Conservation (phyloP, 2,113 vertebrate genomes). For the Siphamia tubifer region DNA sequence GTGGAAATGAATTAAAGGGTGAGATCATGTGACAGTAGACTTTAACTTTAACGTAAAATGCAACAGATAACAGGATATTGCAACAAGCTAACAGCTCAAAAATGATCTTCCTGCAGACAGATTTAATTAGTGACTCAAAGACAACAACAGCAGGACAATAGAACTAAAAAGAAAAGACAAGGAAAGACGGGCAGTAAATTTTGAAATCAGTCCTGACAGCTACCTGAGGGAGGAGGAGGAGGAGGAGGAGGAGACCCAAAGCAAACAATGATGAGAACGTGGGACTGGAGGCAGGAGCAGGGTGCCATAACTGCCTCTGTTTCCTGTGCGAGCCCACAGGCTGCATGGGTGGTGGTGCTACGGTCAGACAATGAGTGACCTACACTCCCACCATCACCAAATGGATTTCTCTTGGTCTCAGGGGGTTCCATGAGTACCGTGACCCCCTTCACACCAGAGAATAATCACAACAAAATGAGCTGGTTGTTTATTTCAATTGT, state of each 20-base stretch:
- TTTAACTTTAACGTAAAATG: no score
- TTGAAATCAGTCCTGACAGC: constrained; percentile 26
- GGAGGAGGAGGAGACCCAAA: constrained; percentile 32
- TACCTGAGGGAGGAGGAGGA: constrained; percentile 71
- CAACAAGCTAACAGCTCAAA: neutral
- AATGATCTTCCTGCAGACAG: neutral
- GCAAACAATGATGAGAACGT: constrained; percentile 86
- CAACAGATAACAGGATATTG: no score
- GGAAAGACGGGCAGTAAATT: no score
- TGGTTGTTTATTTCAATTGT: neutral
- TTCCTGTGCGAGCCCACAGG: constrained; percentile 76
- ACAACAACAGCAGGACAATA: neutral
- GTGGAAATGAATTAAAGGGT: neutral
- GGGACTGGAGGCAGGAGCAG: constrained; percentile 28
- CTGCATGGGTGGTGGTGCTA: neutral
- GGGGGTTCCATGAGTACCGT: neutral
- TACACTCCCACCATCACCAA: neutral
- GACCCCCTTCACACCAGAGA: constrained; percentile 21
- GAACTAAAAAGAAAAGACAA: neutral
- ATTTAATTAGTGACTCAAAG: neutral
- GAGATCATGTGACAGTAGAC: neutral
- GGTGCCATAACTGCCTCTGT: constrained; percentile 62
- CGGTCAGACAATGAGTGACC: constrained; percentile 7
- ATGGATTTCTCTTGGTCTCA: neutral
- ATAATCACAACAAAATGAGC: neutral